These are phyloP conservation scores for Caracal caracal DNA, from an alignment of 2,113 vertebrate genomes.

Conservation along the genomic window DNA sequence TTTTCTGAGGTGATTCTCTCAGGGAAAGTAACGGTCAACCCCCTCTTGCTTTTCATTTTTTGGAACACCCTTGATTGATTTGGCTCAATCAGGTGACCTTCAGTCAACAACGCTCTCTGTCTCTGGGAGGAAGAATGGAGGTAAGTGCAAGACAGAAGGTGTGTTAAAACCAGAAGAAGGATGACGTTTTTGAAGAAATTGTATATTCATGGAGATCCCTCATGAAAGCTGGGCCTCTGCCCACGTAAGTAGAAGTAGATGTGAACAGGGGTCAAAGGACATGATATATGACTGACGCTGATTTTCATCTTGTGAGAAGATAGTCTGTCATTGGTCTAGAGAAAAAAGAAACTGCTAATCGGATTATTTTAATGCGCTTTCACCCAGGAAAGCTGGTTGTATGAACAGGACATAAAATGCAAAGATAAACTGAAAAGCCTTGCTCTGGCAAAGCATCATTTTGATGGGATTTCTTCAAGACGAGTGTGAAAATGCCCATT, in stretches of 20 bases:
- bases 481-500: neutral
- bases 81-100: neutral
- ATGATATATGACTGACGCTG: neutral
- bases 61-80: neutral
- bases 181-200: neutral
- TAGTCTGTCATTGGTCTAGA: neutral
- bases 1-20: neutral
- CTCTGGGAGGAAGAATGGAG: neutral
- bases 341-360: neutral
- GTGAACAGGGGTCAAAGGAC: neutral
- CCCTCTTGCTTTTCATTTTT: neutral
- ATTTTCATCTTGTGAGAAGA: neutral
- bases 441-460: neutral
- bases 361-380: neutral
- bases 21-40: neutral
- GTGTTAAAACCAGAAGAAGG: neutral
- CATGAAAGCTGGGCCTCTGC: neutral
- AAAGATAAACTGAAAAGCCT: neutral
- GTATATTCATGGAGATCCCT: neutral
- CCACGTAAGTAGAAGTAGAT: neutral
- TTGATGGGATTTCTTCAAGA: neutral
- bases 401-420: neutral
- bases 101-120: neutral
- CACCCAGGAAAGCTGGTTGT: neutral
- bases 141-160: neutral